Evolutionary conservation across 2,888 invertebrate genomes (phyloP), one percentile per base, ranked within the genome.

Genomic region (Desoria tigrina): DNA sequence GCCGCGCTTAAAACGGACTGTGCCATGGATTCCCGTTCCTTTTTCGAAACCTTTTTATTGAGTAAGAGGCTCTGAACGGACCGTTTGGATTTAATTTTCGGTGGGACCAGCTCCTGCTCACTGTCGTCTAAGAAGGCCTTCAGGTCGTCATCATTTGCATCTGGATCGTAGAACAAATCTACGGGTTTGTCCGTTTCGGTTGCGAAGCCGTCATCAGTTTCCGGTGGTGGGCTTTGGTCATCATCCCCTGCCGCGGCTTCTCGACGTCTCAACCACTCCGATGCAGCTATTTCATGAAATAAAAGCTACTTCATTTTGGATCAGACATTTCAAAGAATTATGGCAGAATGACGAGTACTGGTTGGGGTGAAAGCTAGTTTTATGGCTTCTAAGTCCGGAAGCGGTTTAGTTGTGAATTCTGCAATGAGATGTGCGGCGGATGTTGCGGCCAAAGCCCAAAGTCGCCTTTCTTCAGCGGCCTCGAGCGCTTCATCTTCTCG

Each of bases 381-480:
- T 1, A 67, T 55, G 50, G 55, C 63, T 16, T 67, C 63, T 26
- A 67, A 56, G n/a, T 63, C 4, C 24, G 67, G 67, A 6, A 60
- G 50, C 16, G 49, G 37, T 28, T 63, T 67, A 24, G 59, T 26
- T 21, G 60, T 49, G 16, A 67, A 49, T 50, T 67, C 67, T 42
- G 59, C 63, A 21, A 67, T 59, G 63, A 67, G 59, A 28, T 63
- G 55, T 1, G 67, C 67, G 4, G 62, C 63, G 1, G 67, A 67
- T 0, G 67, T 55, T 2, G 67, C 67, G 4, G 67, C 67, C 67
- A 67, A 60, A 1, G 67, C 50, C 67, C 67, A 67, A 11, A 67
- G 59, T 9, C 62, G 42, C 27, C 67, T 28, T 18, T 63, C 49
- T 50, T 67, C 67, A 11, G 63, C 42, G 1, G 67, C 67, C 9